Conservation (phyloP, 2,888 invertebrate species). For the Plagodis pulveraria region DNA sequence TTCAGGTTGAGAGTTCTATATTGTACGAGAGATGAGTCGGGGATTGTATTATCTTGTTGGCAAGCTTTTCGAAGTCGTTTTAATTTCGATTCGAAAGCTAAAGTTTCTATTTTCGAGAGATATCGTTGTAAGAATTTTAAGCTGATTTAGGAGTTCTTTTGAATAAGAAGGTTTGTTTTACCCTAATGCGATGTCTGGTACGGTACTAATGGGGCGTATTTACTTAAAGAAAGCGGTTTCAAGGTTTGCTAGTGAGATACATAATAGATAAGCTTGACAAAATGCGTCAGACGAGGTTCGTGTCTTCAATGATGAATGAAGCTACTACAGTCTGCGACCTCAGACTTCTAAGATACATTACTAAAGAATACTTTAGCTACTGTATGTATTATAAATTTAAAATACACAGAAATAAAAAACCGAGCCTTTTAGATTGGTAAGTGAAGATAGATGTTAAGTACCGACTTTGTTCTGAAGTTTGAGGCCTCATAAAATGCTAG, state of each 20-base stretch:
- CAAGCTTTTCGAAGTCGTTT: slow-evolving; percentile 71
- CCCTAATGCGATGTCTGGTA: slow-evolving; percentile 24
- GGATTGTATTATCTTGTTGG: slow-evolving; percentile 80
- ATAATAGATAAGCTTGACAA: slow-evolving; percentile 48
- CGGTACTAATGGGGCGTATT: slow-evolving; percentile 22
- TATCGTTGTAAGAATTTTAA: slow-evolving; percentile 20
- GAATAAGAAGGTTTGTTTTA: slow-evolving; percentile 19
- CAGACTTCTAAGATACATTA: slow-evolving; percentile 23
- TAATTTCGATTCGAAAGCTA: slow-evolving; percentile 68
- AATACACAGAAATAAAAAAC: too few relatives aligned
- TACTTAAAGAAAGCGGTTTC: slow-evolving; percentile 35
- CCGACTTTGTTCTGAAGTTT: too few relatives aligned
- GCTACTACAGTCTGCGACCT: slow-evolving; percentile 43
- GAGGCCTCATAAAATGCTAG: too few relatives aligned
- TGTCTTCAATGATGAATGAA: slow-evolving; percentile 42
- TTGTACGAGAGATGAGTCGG: slow-evolving; percentile 70
- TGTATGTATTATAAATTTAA: neutral
- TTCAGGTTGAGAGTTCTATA: slow-evolving; percentile 72
- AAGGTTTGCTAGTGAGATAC: slow-evolving; percentile 35
- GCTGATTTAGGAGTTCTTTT: slow-evolving; percentile 18
- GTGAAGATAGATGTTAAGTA: too few relatives aligned
- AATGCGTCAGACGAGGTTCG: slow-evolving; percentile 42
- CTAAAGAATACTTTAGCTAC: slow-evolving; percentile 14
- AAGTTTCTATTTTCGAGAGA: slow-evolving; percentile 35
- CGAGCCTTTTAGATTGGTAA: too few relatives aligned